Conservation (phyloP, 37 sponge, comb jelly and placozoan genomes). For the Hexactinellida sp. region DNA sequence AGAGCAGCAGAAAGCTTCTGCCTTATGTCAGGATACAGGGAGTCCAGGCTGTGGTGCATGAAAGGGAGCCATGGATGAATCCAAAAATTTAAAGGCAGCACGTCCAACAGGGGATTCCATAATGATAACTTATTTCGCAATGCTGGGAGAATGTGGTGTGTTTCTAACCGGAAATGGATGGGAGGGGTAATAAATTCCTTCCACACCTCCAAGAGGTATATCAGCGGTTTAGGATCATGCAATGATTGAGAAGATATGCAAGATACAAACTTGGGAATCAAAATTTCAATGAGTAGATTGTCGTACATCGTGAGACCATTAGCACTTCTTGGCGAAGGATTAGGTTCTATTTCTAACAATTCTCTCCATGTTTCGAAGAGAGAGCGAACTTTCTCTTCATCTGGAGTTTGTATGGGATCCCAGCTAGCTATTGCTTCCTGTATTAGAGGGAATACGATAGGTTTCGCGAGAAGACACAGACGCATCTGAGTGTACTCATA, state of each 20-base stretch:
- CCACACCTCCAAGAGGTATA: slow-evolving; percentile 75
- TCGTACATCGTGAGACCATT: slow-evolving; percentile 35
- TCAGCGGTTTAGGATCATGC: slow-evolving; percentile 31
- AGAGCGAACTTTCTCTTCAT: slow-evolving; percentile 19
- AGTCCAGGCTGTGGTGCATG: slow-evolving; percentile 54
- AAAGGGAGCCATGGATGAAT: slow-evolving; percentile 92
- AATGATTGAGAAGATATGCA: slow-evolving; percentile 23
- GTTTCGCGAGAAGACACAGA: slow-evolving; percentile 56
- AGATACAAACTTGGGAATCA: slow-evolving; percentile 73
- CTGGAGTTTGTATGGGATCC: slow-evolving; percentile 16
- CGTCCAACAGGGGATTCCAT: slow-evolving; percentile 92
- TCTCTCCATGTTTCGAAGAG: slow-evolving; percentile 24
- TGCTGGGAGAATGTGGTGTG: neutral
- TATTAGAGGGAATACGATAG: slow-evolving; percentile 59
- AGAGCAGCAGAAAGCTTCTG: slow-evolving; percentile 83
- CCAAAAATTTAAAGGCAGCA: slow-evolving; percentile 87
- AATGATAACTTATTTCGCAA: slow-evolving; percentile 46
- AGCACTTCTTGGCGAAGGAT: neutral
- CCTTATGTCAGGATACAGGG: slow-evolving; percentile 68
- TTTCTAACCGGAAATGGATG: neutral
- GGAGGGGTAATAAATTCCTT: slow-evolving; percentile 36
- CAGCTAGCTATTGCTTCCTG: slow-evolving; percentile 16
- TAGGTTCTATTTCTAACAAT: slow-evolving; percentile 20
- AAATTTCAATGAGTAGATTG: slow-evolving; percentile 72
- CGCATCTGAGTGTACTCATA: slow-evolving; percentile 25